Percentiles rank a stretch among this genome's conserved stretches.
These are phyloP conservation scores for Craseonycteris thonglongyai DNA, from an alignment of 2,113 vertebrate species.

Conservation along the genomic window DNA sequence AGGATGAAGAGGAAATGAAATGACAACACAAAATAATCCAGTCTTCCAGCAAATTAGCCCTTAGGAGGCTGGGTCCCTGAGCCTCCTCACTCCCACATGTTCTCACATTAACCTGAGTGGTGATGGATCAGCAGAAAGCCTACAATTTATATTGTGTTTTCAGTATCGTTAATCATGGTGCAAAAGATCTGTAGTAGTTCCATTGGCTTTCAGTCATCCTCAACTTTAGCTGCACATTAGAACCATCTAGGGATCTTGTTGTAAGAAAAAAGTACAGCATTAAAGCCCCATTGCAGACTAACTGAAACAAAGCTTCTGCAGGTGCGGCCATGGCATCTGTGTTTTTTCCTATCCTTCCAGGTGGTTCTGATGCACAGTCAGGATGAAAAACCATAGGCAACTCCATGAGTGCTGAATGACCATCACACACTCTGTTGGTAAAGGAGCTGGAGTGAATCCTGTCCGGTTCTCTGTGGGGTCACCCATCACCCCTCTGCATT, in stretches of 20 bases:
- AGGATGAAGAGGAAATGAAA: background rate
- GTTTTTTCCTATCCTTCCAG: background rate
- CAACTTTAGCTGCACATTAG: too few species aligned
- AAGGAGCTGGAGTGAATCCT: too few species aligned
- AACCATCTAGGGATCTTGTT: background rate
- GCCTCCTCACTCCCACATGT: background rate
- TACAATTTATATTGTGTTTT: rapidly evolving
- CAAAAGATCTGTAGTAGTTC: background rate
- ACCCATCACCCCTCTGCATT: background rate
- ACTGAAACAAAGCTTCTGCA: background rate
- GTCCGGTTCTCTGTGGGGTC: rapidly evolving
- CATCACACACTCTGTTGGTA: too few species aligned
- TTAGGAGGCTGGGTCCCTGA: background rate
- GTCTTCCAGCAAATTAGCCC: background rate
- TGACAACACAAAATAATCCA: background rate
- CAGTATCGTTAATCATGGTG: background rate
- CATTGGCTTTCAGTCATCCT: background rate
- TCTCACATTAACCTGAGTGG: background rate
- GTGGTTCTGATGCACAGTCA: background rate
- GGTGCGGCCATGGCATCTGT: background rate
- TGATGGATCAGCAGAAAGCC: background rate
- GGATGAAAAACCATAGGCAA: background rate
- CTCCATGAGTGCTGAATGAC: rapidly evolving
- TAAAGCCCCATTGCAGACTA: background rate
- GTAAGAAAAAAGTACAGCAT: background rate